Conservation (phyloP, 2,888 invertebrate genomes). For the Chrysotoxum bicinctum region DNA sequence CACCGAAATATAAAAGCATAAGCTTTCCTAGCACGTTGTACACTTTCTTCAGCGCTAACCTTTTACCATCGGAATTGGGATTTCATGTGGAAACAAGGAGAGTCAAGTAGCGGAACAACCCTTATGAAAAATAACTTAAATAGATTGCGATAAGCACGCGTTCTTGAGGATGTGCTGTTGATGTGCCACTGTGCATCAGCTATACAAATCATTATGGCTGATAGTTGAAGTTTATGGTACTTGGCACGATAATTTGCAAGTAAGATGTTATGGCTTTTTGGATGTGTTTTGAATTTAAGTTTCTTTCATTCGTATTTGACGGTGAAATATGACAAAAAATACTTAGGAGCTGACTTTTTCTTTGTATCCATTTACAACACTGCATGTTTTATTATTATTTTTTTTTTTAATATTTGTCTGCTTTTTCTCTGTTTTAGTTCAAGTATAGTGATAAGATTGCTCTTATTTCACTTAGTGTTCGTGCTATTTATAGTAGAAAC, state of each 20-base stretch:
- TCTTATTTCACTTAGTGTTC: too few relatives aligned
- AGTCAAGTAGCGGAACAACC: conserved; percentile 54
- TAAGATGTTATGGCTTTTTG: conserved; percentile 31
- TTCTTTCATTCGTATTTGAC: conserved; percentile 2
- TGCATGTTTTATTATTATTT: neutral
- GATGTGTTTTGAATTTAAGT: neutral
- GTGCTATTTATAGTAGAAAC: too few relatives aligned
- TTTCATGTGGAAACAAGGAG: conserved; percentile 56
- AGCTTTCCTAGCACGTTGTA: neutral
- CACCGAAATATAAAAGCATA: neutral
- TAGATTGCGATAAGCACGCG: conserved; percentile 62
- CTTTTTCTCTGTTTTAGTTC: too few relatives aligned
- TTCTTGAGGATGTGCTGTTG: conserved; percentile 34
- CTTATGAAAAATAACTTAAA: conserved; percentile 53
- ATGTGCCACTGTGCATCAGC: neutral
- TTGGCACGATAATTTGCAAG: conserved; percentile 51
- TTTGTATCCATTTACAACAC: too few relatives aligned
- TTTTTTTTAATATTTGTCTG: too few relatives aligned
- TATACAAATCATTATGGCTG: conserved; percentile 1
- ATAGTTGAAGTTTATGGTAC: conserved; percentile 34
- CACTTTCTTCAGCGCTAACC: neutral
- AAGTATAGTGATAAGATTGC: too few relatives aligned
- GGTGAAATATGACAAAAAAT: neutral
- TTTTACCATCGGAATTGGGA: conserved; percentile 45
- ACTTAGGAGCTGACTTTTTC: neutral